Evolutionary conservation across 2,888 invertebrate genomes (phyloP).

Genomic region (Argyra leucocephala): DNA sequence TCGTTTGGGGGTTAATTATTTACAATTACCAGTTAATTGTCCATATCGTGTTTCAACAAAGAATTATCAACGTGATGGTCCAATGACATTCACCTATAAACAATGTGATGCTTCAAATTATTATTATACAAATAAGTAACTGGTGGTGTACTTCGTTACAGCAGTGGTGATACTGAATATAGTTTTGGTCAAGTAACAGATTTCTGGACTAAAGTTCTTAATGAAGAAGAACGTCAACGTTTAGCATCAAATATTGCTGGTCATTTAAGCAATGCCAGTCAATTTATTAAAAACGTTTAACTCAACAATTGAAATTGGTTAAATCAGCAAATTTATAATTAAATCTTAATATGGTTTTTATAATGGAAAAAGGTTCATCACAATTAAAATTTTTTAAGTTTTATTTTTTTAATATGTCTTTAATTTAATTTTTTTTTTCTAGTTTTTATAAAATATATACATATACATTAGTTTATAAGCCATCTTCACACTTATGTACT

Average conservation of each 20-base stretch:
- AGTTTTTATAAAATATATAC: too few species aligned
- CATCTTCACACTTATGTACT: too few species aligned
- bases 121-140: conserved; percentile 79
- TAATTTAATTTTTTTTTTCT: too few species aligned
- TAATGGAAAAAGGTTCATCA: background rate
- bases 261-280: conserved; percentile 66
- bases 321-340: conserved; percentile 52
- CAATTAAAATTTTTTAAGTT: too few species aligned
- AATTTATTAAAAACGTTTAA: conserved; percentile 71
- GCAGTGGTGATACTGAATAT: conserved; percentile 72
- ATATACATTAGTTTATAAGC: too few species aligned
- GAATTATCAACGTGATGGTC: conserved; percentile 88
- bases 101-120: conserved; percentile 89
- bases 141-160: conserved; percentile 73
- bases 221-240: conserved; percentile 60
- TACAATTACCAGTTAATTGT: conserved; percentile 92
- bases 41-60: conserved; percentile 60
- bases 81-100: conserved; percentile 62
- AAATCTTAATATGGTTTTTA: background rate
- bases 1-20: conserved; percentile 82
- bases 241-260: conserved; percentile 70
- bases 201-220: conserved; percentile 75
- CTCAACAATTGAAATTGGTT: conserved; percentile 53
- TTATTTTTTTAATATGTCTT: too few species aligned
- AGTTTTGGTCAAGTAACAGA: conserved; percentile 75